Conservation (phyloP, 2,797 vertebrate species). For the Acanthis flammea region DNA sequence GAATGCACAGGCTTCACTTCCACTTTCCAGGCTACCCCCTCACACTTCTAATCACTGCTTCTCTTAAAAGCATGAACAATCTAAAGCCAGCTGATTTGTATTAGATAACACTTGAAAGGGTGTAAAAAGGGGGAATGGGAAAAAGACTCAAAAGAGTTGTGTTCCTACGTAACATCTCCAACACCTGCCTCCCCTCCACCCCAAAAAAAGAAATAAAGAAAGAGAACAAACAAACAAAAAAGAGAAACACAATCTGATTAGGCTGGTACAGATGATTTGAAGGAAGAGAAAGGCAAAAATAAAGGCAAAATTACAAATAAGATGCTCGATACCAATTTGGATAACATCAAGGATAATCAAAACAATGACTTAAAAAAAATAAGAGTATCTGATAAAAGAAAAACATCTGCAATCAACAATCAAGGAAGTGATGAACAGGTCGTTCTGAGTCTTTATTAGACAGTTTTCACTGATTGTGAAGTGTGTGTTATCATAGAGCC, state of each 20-base stretch:
- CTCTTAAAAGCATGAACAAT: not conserved
- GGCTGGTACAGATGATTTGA: not conserved
- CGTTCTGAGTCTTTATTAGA: not conserved
- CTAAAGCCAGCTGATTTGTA: not conserved
- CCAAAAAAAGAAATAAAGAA: not conserved
- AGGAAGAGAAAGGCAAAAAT: not conserved
- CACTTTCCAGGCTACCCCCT: not conserved
- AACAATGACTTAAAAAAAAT: not conserved
- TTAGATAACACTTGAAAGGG: not conserved
- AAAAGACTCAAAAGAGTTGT: not conserved
- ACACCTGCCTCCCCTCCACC: not conserved
- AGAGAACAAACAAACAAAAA: not conserved
- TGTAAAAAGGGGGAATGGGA: not conserved
- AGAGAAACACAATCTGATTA: not conserved
- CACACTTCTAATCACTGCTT: not conserved
- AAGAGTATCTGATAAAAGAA: not conserved
- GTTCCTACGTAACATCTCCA: not conserved
- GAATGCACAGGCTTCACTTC: not conserved
- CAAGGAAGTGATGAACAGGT: slow-evolving; percentile 6
- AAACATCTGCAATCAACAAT: not conserved
- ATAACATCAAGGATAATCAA: slow-evolving; percentile 7
- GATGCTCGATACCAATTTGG: not conserved
- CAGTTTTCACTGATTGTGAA: not conserved
- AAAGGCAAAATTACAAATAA: not conserved
- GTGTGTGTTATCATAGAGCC: not conserved